Percentiles rank a stretch among this genome's conserved stretches.
phyloP scores from a whole-genome alignment of 2,113 vertebrate genomes.

The Heterotis niloticus region DNA sequence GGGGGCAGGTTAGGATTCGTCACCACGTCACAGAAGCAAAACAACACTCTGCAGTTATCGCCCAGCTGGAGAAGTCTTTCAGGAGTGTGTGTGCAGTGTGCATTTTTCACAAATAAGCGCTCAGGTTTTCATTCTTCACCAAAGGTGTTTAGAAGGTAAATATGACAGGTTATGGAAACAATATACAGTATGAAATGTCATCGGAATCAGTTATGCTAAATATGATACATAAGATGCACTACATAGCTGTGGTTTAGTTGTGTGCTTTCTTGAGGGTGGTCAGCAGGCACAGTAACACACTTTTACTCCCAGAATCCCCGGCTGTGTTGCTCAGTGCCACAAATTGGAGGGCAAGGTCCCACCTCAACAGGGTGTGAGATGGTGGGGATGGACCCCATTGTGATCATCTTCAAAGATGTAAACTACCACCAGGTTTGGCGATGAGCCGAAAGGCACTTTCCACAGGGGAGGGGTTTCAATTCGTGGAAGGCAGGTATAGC shows the following conservation, averaged over 20 bases:
- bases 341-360: no score
- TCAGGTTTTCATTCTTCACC: not conserved
- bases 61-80: not conserved
- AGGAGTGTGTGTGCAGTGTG: not conserved
- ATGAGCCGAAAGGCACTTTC: not conserved
- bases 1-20: not conserved
- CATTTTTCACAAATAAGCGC: not conserved
- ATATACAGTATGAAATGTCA: not conserved
- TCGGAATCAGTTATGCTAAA: not conserved
- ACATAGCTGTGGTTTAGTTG: not conserved
- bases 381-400: not conserved
- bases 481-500: no score
- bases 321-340: not conserved
- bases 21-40: not conserved
- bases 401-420: not conserved
- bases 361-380: not conserved
- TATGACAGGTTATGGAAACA: not conserved
- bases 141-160: not conserved
- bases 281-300: not conserved
- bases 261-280: not conserved
- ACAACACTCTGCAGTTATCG: not conserved
- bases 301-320: conserved; percentile 7
- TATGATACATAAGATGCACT: not conserved
- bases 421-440: not conserved
- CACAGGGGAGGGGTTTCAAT: not conserved